phyloP scores from a whole-genome alignment of 2,888 invertebrate genomes.

The Zaprionus obscuricornis region DNA sequence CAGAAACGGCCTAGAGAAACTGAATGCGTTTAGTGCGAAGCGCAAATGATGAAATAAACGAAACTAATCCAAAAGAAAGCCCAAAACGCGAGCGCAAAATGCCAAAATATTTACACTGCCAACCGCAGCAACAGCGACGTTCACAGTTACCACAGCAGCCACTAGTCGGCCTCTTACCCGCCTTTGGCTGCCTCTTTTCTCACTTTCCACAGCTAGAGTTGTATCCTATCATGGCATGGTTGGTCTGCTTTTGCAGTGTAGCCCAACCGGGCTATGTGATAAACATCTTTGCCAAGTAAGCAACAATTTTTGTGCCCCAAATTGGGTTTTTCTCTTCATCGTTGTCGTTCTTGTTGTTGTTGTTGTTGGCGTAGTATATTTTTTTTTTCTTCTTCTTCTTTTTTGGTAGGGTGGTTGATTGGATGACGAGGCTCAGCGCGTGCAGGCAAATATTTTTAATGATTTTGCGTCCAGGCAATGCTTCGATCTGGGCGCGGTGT shows the following conservation, averaged over 20 bases:
- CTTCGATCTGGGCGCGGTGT: conserved; percentile 53
- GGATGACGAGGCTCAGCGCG: conserved; percentile 76
- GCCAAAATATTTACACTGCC: conserved; percentile 74
- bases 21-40: conserved; percentile 73
- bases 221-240: conserved; percentile 8
- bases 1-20: conserved; percentile 15
- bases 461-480: conserved; percentile 58
- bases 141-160: conserved; percentile 43
- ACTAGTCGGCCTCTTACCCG: conserved; percentile 10
- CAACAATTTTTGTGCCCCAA: conserved; percentile 81
- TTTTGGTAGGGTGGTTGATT: conserved; percentile 60
- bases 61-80: conserved; percentile 77
- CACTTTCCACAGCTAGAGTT: neutral
- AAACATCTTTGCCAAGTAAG: conserved; percentile 82
- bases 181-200: neutral
- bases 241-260: conserved; percentile 25
- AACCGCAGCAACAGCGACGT: conserved; percentile 43
- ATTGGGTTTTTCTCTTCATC: conserved; percentile 70
- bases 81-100: conserved; percentile 54
- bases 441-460: conserved; percentile 77
- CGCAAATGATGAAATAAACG: conserved; percentile 76
- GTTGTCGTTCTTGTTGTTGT: conserved; percentile 11
- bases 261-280: conserved; percentile 68
- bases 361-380: conserved; percentile 5
- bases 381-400: neutral